These are phyloP conservation scores for Thyatira batis DNA, from an alignment of 2,888 invertebrate genomes.

Conservation along the genomic window DNA sequence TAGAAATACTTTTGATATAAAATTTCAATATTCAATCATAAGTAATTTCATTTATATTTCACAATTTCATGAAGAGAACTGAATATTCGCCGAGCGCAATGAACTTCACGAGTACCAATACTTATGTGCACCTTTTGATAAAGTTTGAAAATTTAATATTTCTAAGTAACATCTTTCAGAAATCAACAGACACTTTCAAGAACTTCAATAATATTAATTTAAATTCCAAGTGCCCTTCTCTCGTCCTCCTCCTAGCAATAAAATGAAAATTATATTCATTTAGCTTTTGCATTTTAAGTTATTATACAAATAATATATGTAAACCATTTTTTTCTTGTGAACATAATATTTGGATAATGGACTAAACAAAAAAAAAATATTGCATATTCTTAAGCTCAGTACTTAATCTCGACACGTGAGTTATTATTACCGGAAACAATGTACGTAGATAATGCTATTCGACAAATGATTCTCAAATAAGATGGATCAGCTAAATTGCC, in stretches of 20 bases:
- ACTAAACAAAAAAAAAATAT: too few relatives aligned
- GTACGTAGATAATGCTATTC: too few relatives aligned
- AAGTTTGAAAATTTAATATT: not conserved
- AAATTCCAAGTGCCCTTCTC: not conserved
- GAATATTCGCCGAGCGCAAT: not conserved
- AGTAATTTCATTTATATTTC: not conserved
- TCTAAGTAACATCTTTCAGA: not conserved
- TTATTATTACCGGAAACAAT: too few relatives aligned
- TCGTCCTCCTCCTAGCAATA: not conserved
- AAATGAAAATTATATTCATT: not conserved
- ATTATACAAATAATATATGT: too few relatives aligned
- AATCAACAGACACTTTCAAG: not conserved
- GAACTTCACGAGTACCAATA: not conserved
- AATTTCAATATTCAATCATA: not conserved
- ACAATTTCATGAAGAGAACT: not conserved
- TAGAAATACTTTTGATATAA: not conserved
- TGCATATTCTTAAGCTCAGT: too few relatives aligned
- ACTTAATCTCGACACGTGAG: too few relatives aligned
- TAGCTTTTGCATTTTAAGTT: not conserved
- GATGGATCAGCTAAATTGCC: not conserved
- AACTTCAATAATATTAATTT: not conserved
- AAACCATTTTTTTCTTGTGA: too few relatives aligned
- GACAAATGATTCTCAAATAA: not conserved
- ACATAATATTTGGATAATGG: too few relatives aligned
- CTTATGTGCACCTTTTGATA: conserved; percentile 8